Evolutionary conservation across 2,113 vertebrate genomes (phyloP), one percentile per base, ranked within the genome.

Genomic region (Bufo bufo): DNA sequence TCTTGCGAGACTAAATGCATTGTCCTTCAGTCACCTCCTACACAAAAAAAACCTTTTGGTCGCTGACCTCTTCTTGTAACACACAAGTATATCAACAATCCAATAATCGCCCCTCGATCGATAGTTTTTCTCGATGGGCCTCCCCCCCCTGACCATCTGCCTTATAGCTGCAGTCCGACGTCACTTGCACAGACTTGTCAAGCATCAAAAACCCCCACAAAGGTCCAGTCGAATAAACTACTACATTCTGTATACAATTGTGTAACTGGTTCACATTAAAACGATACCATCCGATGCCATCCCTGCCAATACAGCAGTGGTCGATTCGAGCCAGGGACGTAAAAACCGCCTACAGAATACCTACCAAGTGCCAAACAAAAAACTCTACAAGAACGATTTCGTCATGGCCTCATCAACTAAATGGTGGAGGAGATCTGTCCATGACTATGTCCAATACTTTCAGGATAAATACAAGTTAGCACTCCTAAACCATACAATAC

Each of bases 351-450:
- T 50, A 83, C 81, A 47, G 50, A n/a, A 52, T 20, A 83, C 79
- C 79, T 81, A 83, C 47, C 65, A 65, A 82, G 80, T 82, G 59
- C 80, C 59, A 49, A 66, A 58, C 12, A 8, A 16, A 8, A 16
- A 52, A 83, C 3, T 20, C 9, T 16, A 11, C 2, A n/a, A 82
- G 2, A n/a, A 65, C 4, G 0, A 12, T 8, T 6, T 43, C 4
- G 3, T 66, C 19, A 79, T 4, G 52, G 50, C 50, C 50, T 78
- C 17, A 12, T 43, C 43, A 47, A 47, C 33, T 63, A 47, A 69
- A 50, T 9, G n/a, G 6, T 12, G 5, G 3, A 69, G 43, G 58
- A 83, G 11, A 69, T 65, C n/a, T 65, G 61, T 61, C 80, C 20
- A 47, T 59, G 50, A 52, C 59, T n/a, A 23, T 52, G 61, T 69